Evolutionary conservation across 2,797 vertebrate genomes (phyloP).

Genomic region (Catostomus latipinnis): DNA sequence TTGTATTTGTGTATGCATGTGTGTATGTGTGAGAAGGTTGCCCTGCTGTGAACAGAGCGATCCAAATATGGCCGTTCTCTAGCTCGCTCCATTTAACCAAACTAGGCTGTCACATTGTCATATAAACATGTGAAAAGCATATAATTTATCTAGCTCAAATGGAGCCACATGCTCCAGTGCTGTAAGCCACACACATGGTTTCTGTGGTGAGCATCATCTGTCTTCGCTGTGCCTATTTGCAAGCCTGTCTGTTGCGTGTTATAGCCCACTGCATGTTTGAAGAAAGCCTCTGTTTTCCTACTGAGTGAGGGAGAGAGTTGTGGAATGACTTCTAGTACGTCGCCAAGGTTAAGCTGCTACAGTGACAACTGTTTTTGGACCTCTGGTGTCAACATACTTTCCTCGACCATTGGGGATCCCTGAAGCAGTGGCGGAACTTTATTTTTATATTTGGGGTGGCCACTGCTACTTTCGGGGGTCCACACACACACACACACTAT

Average conservation of each 20-base stretch:
- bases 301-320: too few species aligned
- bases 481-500: too few species aligned
- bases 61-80: conserved; percentile 69
- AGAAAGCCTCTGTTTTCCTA: conserved; percentile 48
- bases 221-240: conserved; percentile 1
- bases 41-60: conserved; percentile 55
- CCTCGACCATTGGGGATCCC: too few species aligned
- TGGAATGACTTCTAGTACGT: too few species aligned
- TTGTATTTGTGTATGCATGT: conserved; percentile 33
- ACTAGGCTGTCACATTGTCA: conserved; percentile 61
- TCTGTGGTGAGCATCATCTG: background rate
- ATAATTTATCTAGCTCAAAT: conserved; percentile 60
- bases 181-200: conserved; percentile 19
- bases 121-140: conserved; percentile 59
- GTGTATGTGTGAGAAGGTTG: conserved; percentile 48
- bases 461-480: too few species aligned
- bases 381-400: too few species aligned
- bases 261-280: conserved; percentile 49
- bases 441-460: too few species aligned
- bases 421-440: too few species aligned
- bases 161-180: conserved; percentile 51
- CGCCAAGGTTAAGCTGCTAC: too few species aligned
- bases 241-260: conserved; percentile 39
- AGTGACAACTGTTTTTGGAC: too few species aligned
- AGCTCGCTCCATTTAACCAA: conserved; percentile 59